Evolutionary conservation across 2,797 vertebrate genomes (phyloP), one percentile per base, ranked within the genome.

Genomic region (Amphiprion clarkii): DNA sequence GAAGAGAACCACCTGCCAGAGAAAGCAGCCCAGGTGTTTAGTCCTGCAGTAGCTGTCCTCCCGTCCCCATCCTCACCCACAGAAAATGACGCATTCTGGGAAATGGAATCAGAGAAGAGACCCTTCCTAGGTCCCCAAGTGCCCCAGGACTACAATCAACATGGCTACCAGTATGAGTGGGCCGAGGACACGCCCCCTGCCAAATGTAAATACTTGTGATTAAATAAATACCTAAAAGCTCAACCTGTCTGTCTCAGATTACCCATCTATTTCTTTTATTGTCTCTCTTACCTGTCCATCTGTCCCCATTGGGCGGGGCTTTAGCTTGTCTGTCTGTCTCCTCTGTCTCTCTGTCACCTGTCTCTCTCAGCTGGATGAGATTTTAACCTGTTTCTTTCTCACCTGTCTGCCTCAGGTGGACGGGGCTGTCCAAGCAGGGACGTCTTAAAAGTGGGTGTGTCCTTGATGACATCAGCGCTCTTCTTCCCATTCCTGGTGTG

Each of bases 401-500:
- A 59, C 62, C 27, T 54, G 31, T 69, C 23, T 49, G 29, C 54
- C 9, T 39, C 66, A 95, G 85, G 84, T 74, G 66, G 70, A 5
- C 86, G 67, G 5, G 23, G 78, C 51, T 87, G 92, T 67, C 36
- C 59, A 5, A 14, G 39, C 0, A 87, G 91, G 9, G 73, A 81
- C 3, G 69, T 79, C 23, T 88, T 97, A 66, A 97, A 96, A 76
- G 78, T 95, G 0, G 65, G 94, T 1, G 95, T 93, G 0, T 96
- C 97, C 0, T 75, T 98, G 87, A 71, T 84, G 4, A 93, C 84
- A 0, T 95, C 97, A 0, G 88, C 94, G 0, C 3, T 98, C 2
- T 52, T 98, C 48, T 97, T 96, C 85, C 97, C 97, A 5, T 94
- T 96, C 71, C 90, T 99, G 48, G n/a, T 98, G 5, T 99, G 97